Base-by-base conservation (phyloP, 2,113 vertebrate species). In the Siphamia tubifer region DNA sequence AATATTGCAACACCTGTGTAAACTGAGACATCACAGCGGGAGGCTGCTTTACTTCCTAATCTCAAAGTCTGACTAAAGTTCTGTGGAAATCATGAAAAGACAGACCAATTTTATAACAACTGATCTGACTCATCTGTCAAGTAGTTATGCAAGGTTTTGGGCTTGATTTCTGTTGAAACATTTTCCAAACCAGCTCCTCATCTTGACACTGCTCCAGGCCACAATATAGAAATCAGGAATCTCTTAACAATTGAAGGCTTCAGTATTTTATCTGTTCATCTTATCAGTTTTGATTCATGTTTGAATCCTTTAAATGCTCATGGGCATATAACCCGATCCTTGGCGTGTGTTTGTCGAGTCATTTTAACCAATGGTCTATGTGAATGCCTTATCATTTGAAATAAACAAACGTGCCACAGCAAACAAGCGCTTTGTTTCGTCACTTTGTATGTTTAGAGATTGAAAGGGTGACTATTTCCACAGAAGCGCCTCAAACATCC, bases 1-100 rank as follows among this genome's bases (percentile, higher is more conserved):
- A 74, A 76, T 79, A 73, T 12, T 40, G 57, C 24, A 68, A 40
- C 82, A 88, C 74, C 85, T 85, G 82, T 68, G 80, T 68, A 77
- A 82, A 82, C 39, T 2, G 45, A 73, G 54, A 23, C 68, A 9
- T 9, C 51, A 45, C 63, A 54, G 77, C 58, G 48, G 61, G 55
- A 60, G 38, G 31, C 27, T 2, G 51, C 9, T 80, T 52, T 23
- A 45, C 21, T 69, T 40, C 38, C n/a, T 17, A 27, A 31, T 55
- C 23, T 58, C 48, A 13, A 8, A 19, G 13, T 47, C n/a, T 5
- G 5, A 45, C 19, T 10, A 8, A 17, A 16, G 28, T 19, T 55
- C 10, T 30, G 27, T 24, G 32, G 19, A 57, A 47, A 39, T 35
- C 19, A 20, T 1, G 25, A 48, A 57, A 23, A 47, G 16, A 63